Evolutionary conservation across 2,797 vertebrate genomes (phyloP).

Genomic region (Lemur catta): DNA sequence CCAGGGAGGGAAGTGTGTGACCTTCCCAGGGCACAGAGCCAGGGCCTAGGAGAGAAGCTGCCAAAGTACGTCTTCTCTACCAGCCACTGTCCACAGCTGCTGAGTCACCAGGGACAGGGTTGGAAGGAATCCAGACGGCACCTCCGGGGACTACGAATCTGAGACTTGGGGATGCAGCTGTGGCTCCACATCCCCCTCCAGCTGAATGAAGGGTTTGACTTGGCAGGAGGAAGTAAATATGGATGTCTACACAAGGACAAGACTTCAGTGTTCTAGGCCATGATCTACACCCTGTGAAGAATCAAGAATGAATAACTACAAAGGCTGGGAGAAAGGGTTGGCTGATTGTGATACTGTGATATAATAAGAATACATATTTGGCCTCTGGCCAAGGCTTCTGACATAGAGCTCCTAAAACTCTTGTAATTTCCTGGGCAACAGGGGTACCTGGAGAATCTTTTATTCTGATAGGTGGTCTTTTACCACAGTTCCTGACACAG

Average conservation of each 20-base stretch:
- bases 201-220: background rate
- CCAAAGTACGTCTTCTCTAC: background rate
- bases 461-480: background rate
- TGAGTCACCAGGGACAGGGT: background rate
- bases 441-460: background rate
- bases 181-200: background rate
- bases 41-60: background rate
- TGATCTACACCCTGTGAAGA: background rate
- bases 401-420: background rate
- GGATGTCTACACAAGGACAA: background rate
- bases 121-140: background rate
- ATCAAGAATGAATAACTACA: background rate
- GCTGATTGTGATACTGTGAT: background rate
- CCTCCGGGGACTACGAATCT: background rate
- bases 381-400: background rate
- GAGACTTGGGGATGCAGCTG: background rate
- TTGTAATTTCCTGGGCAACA: background rate
- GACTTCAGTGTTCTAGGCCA: background rate
- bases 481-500: background rate
- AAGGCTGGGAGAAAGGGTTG: background rate
- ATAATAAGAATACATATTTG: background rate
- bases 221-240: background rate
- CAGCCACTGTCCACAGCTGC: constrained; percentile 46
- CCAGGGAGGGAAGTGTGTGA: background rate
- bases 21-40: constrained; percentile 51